Conservation (phyloP, 2,797 vertebrate species). For the Synaphobranchus kaupii region DNA sequence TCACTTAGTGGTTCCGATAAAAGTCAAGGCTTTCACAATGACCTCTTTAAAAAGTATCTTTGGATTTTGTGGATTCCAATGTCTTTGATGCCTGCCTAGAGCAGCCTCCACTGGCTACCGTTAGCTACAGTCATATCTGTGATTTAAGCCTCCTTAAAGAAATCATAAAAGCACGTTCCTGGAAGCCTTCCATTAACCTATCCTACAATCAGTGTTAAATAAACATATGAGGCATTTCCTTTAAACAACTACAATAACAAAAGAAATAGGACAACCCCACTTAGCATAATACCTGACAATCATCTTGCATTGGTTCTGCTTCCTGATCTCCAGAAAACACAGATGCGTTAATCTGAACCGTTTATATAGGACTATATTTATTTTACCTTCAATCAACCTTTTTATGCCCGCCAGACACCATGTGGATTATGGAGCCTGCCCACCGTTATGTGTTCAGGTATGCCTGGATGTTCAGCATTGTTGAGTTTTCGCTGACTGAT, state of each 20-base stretch:
- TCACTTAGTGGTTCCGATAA: not conserved
- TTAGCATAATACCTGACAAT: constrained; percentile 1
- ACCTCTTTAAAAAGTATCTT: no score
- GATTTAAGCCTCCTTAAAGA: not conserved
- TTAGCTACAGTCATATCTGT: not conserved
- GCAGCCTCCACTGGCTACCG: no score
- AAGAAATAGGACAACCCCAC: not conserved
- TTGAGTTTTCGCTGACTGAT: not conserved
- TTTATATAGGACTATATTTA: not conserved
- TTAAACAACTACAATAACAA: not conserved
- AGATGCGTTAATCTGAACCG: not conserved
- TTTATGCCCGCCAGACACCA: not conserved
- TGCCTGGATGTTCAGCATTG: not conserved
- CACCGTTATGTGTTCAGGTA: not conserved
- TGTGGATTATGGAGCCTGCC: not conserved
- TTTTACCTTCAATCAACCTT: not conserved
- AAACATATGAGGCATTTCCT: not conserved
- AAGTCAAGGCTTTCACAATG: not conserved
- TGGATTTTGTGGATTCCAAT: no score
- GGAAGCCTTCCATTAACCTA: not conserved
- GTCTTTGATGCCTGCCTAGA: no score
- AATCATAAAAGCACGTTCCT: no score
- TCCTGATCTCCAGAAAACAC: not conserved
- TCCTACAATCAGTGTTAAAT: not conserved
- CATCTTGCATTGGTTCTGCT: not conserved